phyloP scores from a whole-genome alignment of 64 coral and sea anemone genomes.

The Stichodactyla helianthus region DNA sequence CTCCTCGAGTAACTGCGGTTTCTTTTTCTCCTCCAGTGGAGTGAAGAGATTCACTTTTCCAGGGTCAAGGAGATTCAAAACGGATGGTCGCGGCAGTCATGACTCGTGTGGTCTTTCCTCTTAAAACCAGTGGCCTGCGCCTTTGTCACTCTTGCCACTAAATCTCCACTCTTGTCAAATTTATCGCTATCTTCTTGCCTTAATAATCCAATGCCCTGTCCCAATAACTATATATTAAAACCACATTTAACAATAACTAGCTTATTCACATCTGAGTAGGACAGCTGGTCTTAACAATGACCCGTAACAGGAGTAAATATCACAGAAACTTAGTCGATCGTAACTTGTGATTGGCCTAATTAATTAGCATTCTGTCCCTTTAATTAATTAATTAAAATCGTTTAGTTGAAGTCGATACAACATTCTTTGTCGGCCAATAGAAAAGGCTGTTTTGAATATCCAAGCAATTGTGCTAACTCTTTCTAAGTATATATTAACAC shows the following conservation, averaged over 20 bases:
- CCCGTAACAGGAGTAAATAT: slow-evolving; percentile 65
- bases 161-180: slow-evolving; percentile 52
- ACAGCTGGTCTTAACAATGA: slow-evolving; percentile 82
- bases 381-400: slow-evolving; percentile 99
- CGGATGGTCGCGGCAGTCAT: neutral
- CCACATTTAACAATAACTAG: slow-evolving; percentile 83
- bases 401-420: slow-evolving; percentile 97
- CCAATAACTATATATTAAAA: slow-evolving; percentile 82
- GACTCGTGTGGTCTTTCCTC: neutral
- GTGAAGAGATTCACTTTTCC: neutral
- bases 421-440: neutral
- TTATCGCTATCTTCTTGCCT: slow-evolving; percentile 61
- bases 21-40: neutral
- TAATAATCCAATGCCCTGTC: slow-evolving; percentile 66
- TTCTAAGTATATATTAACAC: neutral
- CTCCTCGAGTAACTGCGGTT: neutral
- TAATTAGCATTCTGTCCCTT: slow-evolving; percentile 93
- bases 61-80: slow-evolving; percentile 4
- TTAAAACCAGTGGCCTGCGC: neutral
- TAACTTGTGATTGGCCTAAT: slow-evolving; percentile 99
- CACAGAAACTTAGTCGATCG: slow-evolving; percentile 71
- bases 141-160: neutral
- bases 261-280: slow-evolving; percentile 59
- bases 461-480: neutral
- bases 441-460: neutral